Conservation (phyloP, 1,140 invertebrate genomes). For the Neelides sp. region DNA sequence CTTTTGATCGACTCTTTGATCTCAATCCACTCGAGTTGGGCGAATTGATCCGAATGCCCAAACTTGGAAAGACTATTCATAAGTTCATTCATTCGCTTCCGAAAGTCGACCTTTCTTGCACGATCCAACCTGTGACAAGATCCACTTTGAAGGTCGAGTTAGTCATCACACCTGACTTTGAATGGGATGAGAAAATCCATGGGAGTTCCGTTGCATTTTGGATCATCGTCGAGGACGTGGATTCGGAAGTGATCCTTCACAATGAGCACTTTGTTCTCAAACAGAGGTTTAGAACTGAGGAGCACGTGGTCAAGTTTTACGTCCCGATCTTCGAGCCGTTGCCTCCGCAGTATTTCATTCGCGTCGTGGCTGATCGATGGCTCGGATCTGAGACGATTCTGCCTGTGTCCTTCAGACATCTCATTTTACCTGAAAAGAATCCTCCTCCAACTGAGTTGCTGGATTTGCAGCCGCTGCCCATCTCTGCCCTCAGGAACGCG, state of each 20-base stretch:
- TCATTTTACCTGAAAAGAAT: conserved; percentile 96
- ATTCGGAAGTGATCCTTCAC: conserved; percentile 89
- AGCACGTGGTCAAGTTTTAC: conserved; percentile 95
- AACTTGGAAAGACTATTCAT: conserved; percentile 92
- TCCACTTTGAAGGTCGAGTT: conserved; percentile 88
- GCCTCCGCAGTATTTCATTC: conserved; percentile 93
- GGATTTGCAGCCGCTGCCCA: conserved; percentile 90
- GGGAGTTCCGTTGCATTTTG: conserved; percentile 95
- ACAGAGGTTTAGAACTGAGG: conserved; percentile 83
- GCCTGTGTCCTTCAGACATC: conserved; percentile 92
- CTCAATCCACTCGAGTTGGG: conserved; percentile 94
- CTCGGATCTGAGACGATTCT: conserved; percentile 89
- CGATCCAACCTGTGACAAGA: conserved; percentile 94
- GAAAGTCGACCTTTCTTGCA: conserved; percentile 83
- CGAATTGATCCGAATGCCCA: conserved; percentile 87
- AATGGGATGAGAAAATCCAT: conserved; percentile 97
- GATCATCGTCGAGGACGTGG: conserved; percentile 97
- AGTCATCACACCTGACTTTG: conserved; percentile 97
- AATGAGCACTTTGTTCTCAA: conserved; percentile 97
- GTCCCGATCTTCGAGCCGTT: conserved; percentile 96
- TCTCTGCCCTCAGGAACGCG: conserved; percentile 66
- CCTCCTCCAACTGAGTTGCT: conserved; percentile 92
- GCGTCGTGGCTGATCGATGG: conserved; percentile 51
- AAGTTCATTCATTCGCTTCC: conserved; percentile 97
- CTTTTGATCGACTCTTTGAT: conserved; percentile 68